A percentile compares a stretch with the other conserved stretches of the same genome.
These are phyloP conservation scores for Hesperophylax magnus DNA, from an alignment of 1,140 invertebrate genomes.

Conservation along the genomic window DNA sequence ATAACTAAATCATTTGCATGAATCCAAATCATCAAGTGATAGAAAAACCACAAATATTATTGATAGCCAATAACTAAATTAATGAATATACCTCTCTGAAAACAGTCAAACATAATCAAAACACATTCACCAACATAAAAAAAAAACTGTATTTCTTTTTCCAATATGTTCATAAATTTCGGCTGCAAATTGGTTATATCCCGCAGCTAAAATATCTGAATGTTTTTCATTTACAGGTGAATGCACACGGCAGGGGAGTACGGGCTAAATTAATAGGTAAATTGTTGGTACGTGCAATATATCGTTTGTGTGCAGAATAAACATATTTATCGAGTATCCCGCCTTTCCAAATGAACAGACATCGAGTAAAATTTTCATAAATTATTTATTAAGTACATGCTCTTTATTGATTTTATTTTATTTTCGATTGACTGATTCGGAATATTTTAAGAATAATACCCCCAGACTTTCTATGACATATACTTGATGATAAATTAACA, in stretches of 20 bases:
- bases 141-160: no score
- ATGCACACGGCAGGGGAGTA: not conserved
- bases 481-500: not conserved
- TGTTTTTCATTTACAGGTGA: not conserved
- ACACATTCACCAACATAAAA: no score
- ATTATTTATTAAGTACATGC: not conserved
- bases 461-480: not conserved
- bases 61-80: no score
- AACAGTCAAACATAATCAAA: no score
- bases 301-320: not conserved
- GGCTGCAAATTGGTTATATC: no score
- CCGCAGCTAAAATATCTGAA: not conserved
- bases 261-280: constrained; percentile 21
- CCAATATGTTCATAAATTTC: no score
- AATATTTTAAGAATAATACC: not conserved
- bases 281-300: constrained; percentile 20
- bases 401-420: not conserved
- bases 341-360: constrained; percentile 6
- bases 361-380: not conserved
- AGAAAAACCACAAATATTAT: no score
- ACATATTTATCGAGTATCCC: not conserved
- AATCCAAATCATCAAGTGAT: no score
- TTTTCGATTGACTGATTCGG: not conserved
- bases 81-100: no score
- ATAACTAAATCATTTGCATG: no score